Evolutionary conservation across 1,140 invertebrate genomes (phyloP).

Genomic region (Epicauta chinensis): DNA sequence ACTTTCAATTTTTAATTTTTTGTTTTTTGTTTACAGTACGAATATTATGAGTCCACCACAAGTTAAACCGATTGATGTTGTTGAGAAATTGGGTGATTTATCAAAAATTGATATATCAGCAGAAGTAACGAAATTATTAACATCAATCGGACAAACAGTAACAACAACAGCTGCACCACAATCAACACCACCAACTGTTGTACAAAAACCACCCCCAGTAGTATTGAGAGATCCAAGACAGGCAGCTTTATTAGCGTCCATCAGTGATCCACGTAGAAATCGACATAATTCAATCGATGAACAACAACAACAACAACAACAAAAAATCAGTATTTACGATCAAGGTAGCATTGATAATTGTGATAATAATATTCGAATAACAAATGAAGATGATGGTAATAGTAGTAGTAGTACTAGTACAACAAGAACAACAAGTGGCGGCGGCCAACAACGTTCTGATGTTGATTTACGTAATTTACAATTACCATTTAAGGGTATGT

Average conservation of each 20-base stretch:
- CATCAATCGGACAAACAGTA: constrained; percentile 29
- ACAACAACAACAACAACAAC: too few relatives aligned
- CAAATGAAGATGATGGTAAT: too few relatives aligned
- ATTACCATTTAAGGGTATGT: constrained; percentile 66
- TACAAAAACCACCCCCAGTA: background rate
- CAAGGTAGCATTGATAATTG: constrained; percentile 37
- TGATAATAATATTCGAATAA: too few relatives aligned
- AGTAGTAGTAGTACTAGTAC: too few relatives aligned
- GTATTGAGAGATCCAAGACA: too few relatives aligned
- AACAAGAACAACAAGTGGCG: too few relatives aligned
- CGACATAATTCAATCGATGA: constrained; percentile 8
- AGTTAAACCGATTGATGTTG: constrained; percentile 43
- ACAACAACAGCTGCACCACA: constrained; percentile 3
- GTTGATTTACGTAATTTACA: constrained; percentile 64
- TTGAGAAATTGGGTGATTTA: constrained; percentile 61
- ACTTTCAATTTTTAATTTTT: too few relatives aligned
- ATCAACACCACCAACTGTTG: constrained; percentile 6
- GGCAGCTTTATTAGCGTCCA: background rate
- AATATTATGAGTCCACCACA: constrained; percentile 35
- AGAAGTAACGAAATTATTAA: constrained; percentile 61
- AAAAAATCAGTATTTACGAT: constrained; percentile 39
- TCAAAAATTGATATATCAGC: constrained; percentile 69
- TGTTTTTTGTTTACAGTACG: background rate
- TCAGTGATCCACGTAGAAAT: constrained; percentile 18
- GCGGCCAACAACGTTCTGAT: constrained; percentile 46